phyloP scores from a whole-genome alignment of 2,888 invertebrate species.

The Pinctada fucata region DNA sequence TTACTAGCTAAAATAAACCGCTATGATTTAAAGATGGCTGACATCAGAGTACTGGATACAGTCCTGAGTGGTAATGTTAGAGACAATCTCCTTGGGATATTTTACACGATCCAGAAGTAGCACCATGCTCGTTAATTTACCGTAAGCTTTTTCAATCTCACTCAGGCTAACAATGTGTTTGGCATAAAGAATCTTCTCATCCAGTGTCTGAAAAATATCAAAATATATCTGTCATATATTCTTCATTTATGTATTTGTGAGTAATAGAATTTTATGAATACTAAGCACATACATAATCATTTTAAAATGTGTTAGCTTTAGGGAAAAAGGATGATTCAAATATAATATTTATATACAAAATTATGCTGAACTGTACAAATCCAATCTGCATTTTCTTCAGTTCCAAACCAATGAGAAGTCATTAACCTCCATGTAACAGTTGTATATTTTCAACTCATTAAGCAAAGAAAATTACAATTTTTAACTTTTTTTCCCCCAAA shows the following conservation, averaged over 20 bases:
- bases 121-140: slow-evolving; percentile 89
- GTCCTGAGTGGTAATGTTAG: slow-evolving; percentile 60
- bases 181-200: slow-evolving; percentile 90
- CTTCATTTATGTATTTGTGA: neutral
- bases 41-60: slow-evolving; percentile 41
- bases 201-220: slow-evolving; percentile 81
- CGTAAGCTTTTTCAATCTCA: slow-evolving; percentile 87
- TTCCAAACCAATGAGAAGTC: no score
- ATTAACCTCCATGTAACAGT: no score
- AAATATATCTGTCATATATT: neutral
- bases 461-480: no score
- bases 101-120: slow-evolving; percentile 82
- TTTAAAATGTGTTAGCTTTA: no score
- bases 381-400: no score
- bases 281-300: neutral
- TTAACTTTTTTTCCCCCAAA: no score
- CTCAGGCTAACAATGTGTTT: slow-evolving; percentile 87
- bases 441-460: no score
- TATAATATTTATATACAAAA: no score
- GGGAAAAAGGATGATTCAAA: no score
- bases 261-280: slow-evolving; percentile 20
- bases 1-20: no score
- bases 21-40: slow-evolving; percentile 22
- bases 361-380: no score
- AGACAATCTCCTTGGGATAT: slow-evolving; percentile 67